Conservation (phyloP, 2,113 vertebrate species). For the Eptesicus fuscus region DNA sequence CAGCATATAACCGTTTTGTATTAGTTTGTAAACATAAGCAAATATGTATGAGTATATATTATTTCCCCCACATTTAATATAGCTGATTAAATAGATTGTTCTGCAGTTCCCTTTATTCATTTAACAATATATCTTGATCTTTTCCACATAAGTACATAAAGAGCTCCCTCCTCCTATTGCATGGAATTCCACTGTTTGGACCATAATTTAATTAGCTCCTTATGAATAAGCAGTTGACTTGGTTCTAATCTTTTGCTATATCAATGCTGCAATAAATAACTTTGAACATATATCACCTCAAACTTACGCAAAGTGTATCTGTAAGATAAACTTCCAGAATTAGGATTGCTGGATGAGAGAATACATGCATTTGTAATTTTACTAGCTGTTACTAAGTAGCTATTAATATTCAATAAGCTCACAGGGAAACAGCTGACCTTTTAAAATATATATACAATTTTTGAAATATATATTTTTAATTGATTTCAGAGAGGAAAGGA, state of each 20-base stretch:
- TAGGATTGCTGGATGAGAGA: not conserved
- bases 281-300: not conserved
- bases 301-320: not conserved
- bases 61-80: not conserved
- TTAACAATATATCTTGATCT: not conserved
- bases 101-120: not conserved
- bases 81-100: not conserved
- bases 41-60: not conserved
- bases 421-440: not conserved
- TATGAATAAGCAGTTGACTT: not conserved
- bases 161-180: not conserved
- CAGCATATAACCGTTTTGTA: not conserved
- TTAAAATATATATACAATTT: too few species aligned
- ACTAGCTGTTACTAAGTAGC: not conserved
- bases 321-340: conserved; percentile 28
- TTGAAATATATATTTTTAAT: too few species aligned
- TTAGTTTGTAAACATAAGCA: conserved; percentile 26
- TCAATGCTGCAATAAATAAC: not conserved
- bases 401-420: not conserved
- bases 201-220: not conserved
- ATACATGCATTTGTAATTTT: not conserved
- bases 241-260: conserved; percentile 27
- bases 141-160: not conserved
- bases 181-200: not conserved
- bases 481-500: too few species aligned